Conservation (phyloP, 2,797 vertebrate genomes). For the Eulemur coronatus region DNA sequence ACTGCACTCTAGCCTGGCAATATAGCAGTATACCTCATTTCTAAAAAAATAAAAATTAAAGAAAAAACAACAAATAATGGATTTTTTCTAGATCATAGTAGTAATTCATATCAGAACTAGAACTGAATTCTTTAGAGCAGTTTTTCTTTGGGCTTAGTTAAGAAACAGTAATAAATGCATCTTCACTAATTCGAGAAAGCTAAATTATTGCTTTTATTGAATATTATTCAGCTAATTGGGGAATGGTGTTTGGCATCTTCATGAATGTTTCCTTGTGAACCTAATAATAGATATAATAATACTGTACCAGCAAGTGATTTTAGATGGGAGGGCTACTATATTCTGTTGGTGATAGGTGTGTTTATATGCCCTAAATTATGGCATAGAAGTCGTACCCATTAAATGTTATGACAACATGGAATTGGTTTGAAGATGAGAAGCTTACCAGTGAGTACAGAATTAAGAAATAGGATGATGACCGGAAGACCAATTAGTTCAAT, state of each 20-base stretch:
- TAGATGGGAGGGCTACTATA: neutral
- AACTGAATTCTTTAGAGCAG: neutral
- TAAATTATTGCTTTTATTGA: neutral
- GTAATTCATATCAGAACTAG: neutral
- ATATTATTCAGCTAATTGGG: neutral
- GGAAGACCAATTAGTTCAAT: neutral
- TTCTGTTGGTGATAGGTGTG: neutral
- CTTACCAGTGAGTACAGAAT: neutral
- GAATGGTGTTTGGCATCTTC: neutral
- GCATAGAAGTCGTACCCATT: neutral
- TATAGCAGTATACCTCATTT: neutral
- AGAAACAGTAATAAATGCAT: neutral
- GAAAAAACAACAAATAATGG: neutral
- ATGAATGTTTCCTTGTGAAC: neutral
- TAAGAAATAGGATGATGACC: neutral
- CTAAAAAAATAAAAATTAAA: neutral
- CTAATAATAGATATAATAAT: neutral
- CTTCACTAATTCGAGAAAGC: neutral
- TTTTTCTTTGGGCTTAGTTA: neutral
- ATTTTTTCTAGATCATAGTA: neutral
- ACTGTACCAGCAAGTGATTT: neutral
- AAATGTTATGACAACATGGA: neutral
- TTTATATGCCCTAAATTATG: neutral
- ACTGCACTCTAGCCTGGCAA: neutral
- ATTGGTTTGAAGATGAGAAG: neutral